Percentiles rank a stretch among this genome's conserved stretches.
Evolutionary conservation across 2,797 vertebrate species (phyloP).

Genomic region (Lithobates pipiens): DNA sequence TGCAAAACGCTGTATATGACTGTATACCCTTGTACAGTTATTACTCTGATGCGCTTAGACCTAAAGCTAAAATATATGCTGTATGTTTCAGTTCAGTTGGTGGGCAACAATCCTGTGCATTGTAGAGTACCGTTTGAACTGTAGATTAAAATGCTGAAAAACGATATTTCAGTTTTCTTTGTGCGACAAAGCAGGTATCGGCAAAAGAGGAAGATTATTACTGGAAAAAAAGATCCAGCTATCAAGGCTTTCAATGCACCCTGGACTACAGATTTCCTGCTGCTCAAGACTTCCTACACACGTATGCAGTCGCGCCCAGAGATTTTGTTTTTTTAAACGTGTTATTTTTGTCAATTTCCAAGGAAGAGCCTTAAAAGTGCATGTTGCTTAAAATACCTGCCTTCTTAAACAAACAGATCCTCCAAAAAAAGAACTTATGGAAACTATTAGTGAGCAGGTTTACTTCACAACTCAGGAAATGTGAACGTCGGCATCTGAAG

Average conservation of each 20-base stretch:
- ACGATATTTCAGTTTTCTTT: neutral
- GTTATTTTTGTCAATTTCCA: constrained; percentile 1
- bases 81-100: too few species aligned
- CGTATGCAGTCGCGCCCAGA: neutral
- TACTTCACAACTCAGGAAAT: neutral
- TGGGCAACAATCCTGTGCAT: too few species aligned
- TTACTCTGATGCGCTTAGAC: too few species aligned
- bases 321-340: neutral
- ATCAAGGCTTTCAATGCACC: constrained; percentile 1
- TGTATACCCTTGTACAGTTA: too few species aligned
- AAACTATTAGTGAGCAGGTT: neutral
- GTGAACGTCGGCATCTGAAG: neutral
- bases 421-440: constrained; percentile 60
- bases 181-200: neutral
- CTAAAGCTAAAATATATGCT: too few species aligned
- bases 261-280: constrained; percentile 15
- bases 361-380: constrained; percentile 64
- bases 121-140: neutral
- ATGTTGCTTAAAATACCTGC: constrained; percentile 65
- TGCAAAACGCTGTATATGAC: too few species aligned
- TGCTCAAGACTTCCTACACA: neutral
- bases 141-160: neutral
- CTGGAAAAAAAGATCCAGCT: constrained; percentile 26
- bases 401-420: constrained; percentile 70
- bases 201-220: constrained; percentile 5